Evolutionary conservation across 2,888 invertebrate species (phyloP).

Genomic region (Achlya flavicornis): DNA sequence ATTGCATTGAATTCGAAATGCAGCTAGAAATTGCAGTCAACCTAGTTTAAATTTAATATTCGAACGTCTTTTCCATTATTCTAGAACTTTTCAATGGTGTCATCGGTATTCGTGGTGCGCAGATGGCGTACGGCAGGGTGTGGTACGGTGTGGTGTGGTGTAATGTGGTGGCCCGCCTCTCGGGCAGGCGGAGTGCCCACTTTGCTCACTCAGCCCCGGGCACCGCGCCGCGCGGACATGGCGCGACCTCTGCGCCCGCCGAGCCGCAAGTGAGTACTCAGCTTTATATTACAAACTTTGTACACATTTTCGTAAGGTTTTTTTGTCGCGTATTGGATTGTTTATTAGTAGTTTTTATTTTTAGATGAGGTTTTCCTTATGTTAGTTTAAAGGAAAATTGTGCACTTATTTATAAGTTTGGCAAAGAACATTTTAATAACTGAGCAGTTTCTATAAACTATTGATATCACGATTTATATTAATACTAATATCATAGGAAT

Average conservation of each 20-base stretch:
- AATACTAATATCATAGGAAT: too few relatives aligned
- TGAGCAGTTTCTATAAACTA: too few relatives aligned
- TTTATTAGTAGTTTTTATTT: not conserved
- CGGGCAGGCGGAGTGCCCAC: not conserved
- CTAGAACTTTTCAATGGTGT: not conserved
- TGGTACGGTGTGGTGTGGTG: not conserved
- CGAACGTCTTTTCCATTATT: not conserved
- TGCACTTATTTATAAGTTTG: too few relatives aligned
- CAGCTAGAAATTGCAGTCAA: not conserved
- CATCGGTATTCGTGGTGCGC: not conserved
- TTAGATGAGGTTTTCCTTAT: not conserved
- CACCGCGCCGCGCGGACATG: slow-evolving; percentile 78
- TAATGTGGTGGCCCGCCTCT: not conserved
- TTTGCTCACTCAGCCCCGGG: slow-evolving; percentile 58
- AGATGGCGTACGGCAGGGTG: not conserved
- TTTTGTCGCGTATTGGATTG: not conserved
- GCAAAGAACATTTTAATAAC: too few relatives aligned
- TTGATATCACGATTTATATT: too few relatives aligned
- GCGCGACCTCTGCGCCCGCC: slow-evolving; percentile 74
- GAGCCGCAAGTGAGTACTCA: slow-evolving; percentile 73
- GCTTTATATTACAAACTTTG: slow-evolving; percentile 18
- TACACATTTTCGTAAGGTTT: not conserved
- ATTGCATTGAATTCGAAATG: not conserved
- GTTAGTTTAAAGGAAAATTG: not conserved
- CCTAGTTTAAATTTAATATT: not conserved